These are phyloP conservation scores for Drosophila fuyamai DNA, from an alignment of 1,140 invertebrate species.

Conservation along the genomic window DNA sequence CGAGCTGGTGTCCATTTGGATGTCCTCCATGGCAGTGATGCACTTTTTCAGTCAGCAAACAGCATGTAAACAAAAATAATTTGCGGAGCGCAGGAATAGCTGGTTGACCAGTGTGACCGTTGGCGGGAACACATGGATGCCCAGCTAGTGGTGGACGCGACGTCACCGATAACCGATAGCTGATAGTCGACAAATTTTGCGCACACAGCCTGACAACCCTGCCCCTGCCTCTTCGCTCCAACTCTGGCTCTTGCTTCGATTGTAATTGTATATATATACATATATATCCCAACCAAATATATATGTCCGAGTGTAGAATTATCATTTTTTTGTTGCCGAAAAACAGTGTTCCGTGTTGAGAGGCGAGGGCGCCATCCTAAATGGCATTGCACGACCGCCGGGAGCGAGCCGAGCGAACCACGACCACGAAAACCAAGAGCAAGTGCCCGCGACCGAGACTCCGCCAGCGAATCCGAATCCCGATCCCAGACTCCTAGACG, in stretches of 20 bases:
- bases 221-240: conserved; percentile 31
- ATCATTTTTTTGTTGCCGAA: conserved; percentile 60
- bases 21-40: conserved; percentile 63
- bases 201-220: conserved; percentile 29
- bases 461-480: conserved; percentile 27
- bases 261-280: conserved; percentile 49
- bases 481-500: conserved; percentile 21
- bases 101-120: conserved; percentile 22
- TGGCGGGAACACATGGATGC: neutral
- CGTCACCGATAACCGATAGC: conserved; percentile 2
- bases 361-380: conserved; percentile 71
- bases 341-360: conserved; percentile 64
- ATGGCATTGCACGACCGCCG: conserved; percentile 68
- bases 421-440: conserved; percentile 35
- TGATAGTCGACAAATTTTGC: conserved; percentile 19
- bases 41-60: conserved; percentile 62
- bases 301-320: conserved; percentile 50
- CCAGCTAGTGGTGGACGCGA: neutral
- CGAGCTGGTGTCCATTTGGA: conserved; percentile 64
- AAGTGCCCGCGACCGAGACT: conserved; percentile 37
- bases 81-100: conserved; percentile 8
- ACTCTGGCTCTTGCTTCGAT: conserved; percentile 43
- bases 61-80: conserved; percentile 55
- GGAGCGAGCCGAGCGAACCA: conserved; percentile 58
- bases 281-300: conserved; percentile 44